Percentiles rank a stretch among this genome's conserved stretches.
phyloP scores from a whole-genome alignment of 2,888 invertebrate species.

The Teinopalpus imperialis region DNA sequence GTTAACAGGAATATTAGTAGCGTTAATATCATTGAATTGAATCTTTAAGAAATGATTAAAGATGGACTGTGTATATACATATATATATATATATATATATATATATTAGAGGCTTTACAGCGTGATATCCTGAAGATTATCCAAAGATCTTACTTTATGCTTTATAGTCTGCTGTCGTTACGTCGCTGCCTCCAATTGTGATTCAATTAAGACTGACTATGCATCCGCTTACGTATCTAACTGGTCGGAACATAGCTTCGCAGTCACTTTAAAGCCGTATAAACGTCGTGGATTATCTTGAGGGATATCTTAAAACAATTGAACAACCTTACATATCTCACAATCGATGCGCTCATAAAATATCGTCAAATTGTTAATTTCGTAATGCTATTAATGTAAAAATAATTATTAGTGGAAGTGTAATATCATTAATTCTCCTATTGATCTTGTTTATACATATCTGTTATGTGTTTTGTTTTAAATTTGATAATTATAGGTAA shows the following conservation, averaged over 20 bases:
- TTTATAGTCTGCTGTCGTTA: conserved; percentile 49
- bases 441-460: no score
- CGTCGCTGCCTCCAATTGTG: conserved; percentile 67
- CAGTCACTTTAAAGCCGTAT: conserved; percentile 25
- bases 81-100: no score
- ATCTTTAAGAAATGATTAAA: no score
- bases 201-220: conserved; percentile 72
- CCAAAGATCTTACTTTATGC: conserved; percentile 49
- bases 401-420: no score
- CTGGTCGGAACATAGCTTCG: conserved; percentile 61
- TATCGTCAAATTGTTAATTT: no score
- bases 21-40: no score
- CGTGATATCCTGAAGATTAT: conserved; percentile 44
- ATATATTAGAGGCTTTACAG: conserved; percentile 28
- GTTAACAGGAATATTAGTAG: background rate
- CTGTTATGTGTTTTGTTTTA: no score
- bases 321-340: background rate
- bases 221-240: conserved; percentile 73
- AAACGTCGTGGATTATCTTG: conserved; percentile 16
- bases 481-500: no score
- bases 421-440: no score
- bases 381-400: no score
- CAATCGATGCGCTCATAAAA: no score
- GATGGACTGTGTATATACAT: no score
- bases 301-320: background rate